phyloP scores from a whole-genome alignment of 2,888 invertebrate genomes.

The Neoscelio sp. region DNA sequence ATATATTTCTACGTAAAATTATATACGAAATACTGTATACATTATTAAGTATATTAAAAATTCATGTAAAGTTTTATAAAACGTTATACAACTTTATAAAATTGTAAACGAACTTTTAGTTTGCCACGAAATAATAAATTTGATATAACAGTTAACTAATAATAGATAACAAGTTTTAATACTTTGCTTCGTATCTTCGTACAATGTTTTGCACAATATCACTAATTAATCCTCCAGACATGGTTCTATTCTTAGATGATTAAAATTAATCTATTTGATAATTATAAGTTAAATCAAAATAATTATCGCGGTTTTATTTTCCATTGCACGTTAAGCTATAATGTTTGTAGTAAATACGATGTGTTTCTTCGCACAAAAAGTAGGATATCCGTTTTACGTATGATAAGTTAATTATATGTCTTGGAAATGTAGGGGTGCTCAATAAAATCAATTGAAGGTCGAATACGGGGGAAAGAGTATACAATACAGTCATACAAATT shows the following conservation, averaged over 20 bases:
- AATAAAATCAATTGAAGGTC: constrained; percentile 33
- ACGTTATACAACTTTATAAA: too few species aligned
- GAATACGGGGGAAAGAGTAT: not conserved
- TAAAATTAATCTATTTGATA: constrained; percentile 43
- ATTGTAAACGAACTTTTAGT: too few species aligned
- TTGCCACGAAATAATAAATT: too few species aligned
- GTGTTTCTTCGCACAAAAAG: constrained; percentile 22
- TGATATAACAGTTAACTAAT: too few species aligned
- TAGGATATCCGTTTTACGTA: constrained; percentile 46
- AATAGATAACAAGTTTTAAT: too few species aligned
- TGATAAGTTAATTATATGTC: constrained; percentile 49
- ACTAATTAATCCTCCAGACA: constrained; percentile 17
- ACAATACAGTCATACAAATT: constrained; percentile 6
- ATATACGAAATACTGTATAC: too few species aligned
- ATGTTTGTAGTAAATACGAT: constrained; percentile 8
- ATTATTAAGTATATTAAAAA: too few species aligned
- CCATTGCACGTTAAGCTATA: too few species aligned
- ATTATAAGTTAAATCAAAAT: constrained; percentile 49
- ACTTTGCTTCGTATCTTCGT: constrained; percentile 4
- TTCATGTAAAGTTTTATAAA: too few species aligned
- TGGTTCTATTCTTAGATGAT: constrained; percentile 42
- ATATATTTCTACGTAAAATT: too few species aligned
- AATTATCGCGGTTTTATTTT: constrained; percentile 27
- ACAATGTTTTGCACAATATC: constrained; percentile 21
- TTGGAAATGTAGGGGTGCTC: constrained; percentile 22